Base-by-base conservation (phyloP, 2,113 vertebrate species). In the Phalacrocorax carbo region DNA sequence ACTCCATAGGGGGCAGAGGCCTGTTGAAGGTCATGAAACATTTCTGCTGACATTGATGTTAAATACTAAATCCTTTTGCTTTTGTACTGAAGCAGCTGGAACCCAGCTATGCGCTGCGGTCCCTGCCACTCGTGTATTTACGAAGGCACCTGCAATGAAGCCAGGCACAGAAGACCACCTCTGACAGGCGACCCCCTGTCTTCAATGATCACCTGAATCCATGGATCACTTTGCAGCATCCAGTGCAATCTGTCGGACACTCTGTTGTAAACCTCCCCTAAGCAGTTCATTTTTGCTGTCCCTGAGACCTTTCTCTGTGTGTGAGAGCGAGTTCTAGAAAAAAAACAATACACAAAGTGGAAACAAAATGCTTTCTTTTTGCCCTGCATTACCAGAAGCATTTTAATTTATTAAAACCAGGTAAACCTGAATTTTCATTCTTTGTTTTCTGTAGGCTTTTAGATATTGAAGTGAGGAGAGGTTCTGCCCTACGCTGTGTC, bases 11-110 rank as follows among this genome's bases (percentile, higher is more conserved):
- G 57, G 60, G 79, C 86, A 88, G 65, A 58, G 78, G 92, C 90
- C 83, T 38, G 81, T 46, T 70, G 97, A 95, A 97, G 96, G 96
- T 97, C 96, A 96, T 55, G 94, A 93, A 93, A 84, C 34, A 15
- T 22, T 87, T 93, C 51, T 68, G 90, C 95, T 95, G 96, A 80
- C 89, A 73, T 5, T 96, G 96, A 97, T 94, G 96, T 93, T 68
- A 86, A 94, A 96, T 86, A 81, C 7, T 3, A 70, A 93, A 95
- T 86, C 81, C 88, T 85, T 69, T 21, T 26, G 81, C 93, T 85
- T 97, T 97, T 97, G 79, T 96, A 36, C 34, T 2, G 10, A 18
- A 94, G 88, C 76, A 86, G 88, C 77, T 86, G 90, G 89, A 95
- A 44, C 29, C 46, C 87, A 13, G 69, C 73, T 16, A 30, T 2